Evolutionary conservation across 1,140 invertebrate genomes (phyloP).

Genomic region (Microplitis demolitor): DNA sequence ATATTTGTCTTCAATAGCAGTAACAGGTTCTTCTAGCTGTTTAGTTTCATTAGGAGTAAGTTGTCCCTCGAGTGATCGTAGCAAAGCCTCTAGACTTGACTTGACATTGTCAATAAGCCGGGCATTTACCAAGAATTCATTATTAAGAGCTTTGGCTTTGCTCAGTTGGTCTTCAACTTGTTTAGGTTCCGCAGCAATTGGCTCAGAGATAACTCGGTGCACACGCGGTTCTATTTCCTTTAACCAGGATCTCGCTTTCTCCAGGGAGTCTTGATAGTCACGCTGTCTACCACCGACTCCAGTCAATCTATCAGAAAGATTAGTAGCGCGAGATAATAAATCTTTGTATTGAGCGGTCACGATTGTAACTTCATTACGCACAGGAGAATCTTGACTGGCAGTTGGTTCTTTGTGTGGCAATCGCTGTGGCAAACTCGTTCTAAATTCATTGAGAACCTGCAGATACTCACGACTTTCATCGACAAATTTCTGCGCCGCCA

Average conservation of each 20-base stretch:
- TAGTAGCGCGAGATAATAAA: conserved; percentile 78
- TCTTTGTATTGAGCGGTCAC: conserved; percentile 77
- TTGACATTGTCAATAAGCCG: conserved; percentile 82
- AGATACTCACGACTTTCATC: conserved; percentile 92
- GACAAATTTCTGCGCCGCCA: conserved; percentile 93
- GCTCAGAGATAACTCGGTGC: conserved; percentile 76
- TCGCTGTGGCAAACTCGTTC: conserved; percentile 79
- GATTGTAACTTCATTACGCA: conserved; percentile 73
- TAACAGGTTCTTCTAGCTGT: conserved; percentile 78
- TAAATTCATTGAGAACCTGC: conserved; percentile 80
- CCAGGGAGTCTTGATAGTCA: conserved; percentile 82
- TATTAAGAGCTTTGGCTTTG: conserved; percentile 82
- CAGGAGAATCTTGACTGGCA: conserved; percentile 70
- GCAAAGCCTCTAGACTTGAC: conserved; percentile 71
- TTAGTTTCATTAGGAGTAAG: conserved; percentile 77
- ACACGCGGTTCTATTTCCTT: conserved; percentile 80
- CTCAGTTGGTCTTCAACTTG: conserved; percentile 86
- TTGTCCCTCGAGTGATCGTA: conserved; percentile 79
- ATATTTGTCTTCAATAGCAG: conserved; percentile 79
- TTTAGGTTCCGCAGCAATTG: conserved; percentile 83
- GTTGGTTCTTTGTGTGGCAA: conserved; percentile 76
- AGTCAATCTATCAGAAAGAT: conserved; percentile 77
- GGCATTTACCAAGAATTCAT: conserved; percentile 84
- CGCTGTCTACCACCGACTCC: conserved; percentile 78
- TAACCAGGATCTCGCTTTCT: conserved; percentile 84